Base-by-base conservation (phyloP, 30 jellyfish, hydroid and myxozoan genomes). In the Aurelia coerulea region DNA sequence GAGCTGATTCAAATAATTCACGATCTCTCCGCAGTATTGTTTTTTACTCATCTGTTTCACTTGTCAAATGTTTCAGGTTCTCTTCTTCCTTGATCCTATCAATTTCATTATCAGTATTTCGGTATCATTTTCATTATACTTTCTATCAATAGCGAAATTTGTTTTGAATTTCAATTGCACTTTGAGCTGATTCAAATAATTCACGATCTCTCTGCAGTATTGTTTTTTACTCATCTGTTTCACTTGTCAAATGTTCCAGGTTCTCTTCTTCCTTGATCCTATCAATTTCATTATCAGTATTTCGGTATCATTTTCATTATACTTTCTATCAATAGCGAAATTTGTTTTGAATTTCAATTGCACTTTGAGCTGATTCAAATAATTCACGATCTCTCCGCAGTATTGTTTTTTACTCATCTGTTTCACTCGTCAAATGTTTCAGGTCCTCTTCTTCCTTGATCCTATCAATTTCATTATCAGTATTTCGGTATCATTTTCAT, bases 241-340 rank as follows among this genome's bases (percentile, higher is more conserved):
- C 99, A 17, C 74, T 56, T 56, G 99, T 97, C 49, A 94, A 69
- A 8, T 90, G 73, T 71, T 94, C 89, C 76, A 94, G 81, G 68
- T 94, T 94, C 16, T 80, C 87, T 64, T 94, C 99, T 2, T 97
- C 99, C 74, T 75, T 70, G 37, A 66, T 97, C 67, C 97, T 72
- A 62, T 94, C 99, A 11, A 91, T 83, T 54, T 94, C 99, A 23
- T 23, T 23, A 23, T 23, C 29, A 23, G 29, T 23, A 23, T 23
- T 23, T 23, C 29, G 29, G 29, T 23, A 23, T 23, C 29, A 23
- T 23, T 23, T 23, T 23, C 29, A 23, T 23, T 23, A 23, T 23
- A 23, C 29, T 23, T 23, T 23, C 29, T 0, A 23, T 23, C 29
- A 23, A 23, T 23, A 23, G 29, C 29, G 29, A 23, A 23, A 23